Evolutionary conservation across 2,113 vertebrate species (phyloP).

Genomic region (Stictonetta naevosa): DNA sequence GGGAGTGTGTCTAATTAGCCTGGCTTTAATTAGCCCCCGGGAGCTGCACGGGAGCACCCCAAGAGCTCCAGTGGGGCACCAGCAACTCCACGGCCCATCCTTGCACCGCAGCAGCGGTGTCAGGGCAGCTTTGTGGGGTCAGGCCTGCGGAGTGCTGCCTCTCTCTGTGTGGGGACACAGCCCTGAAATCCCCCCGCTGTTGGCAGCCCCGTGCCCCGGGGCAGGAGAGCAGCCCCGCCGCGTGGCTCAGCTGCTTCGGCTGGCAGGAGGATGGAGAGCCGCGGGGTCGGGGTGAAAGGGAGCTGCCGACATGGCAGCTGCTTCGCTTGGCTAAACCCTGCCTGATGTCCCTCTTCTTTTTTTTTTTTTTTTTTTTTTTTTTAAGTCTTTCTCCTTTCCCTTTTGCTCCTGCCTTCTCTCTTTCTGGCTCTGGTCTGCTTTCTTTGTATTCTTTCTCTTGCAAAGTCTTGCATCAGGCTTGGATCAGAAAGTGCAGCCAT

Average conservation of each 20-base stretch:
- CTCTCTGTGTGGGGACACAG: no score
- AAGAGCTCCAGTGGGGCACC: background rate
- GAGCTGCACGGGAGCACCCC: background rate
- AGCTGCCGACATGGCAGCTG: background rate
- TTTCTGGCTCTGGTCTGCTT: constrained; percentile 20
- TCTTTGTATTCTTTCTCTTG: constrained; percentile 44
- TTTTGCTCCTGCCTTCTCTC: constrained; percentile 15
- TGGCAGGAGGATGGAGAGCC: background rate
- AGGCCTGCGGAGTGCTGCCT: background rate
- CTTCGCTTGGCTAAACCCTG: background rate
- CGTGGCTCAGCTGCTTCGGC: background rate
- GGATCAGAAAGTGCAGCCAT: constrained; percentile 71
- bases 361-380: background rate
- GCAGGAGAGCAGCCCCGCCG: background rate
- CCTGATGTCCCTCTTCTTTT: background rate
- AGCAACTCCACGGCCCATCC: rapidly evolving
- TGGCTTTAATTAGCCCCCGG: background rate
- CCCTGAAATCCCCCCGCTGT: no score
- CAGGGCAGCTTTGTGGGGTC: background rate
- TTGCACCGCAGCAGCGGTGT: rapidly evolving
- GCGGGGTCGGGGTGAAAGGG: background rate
- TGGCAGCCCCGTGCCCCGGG: background rate
- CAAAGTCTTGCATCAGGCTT: constrained; percentile 73
- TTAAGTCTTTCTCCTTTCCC: background rate
- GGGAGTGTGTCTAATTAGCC: constrained; percentile 16